Conservation (phyloP, 1,140 invertebrate species). For the Rhysida immarginata region DNA sequence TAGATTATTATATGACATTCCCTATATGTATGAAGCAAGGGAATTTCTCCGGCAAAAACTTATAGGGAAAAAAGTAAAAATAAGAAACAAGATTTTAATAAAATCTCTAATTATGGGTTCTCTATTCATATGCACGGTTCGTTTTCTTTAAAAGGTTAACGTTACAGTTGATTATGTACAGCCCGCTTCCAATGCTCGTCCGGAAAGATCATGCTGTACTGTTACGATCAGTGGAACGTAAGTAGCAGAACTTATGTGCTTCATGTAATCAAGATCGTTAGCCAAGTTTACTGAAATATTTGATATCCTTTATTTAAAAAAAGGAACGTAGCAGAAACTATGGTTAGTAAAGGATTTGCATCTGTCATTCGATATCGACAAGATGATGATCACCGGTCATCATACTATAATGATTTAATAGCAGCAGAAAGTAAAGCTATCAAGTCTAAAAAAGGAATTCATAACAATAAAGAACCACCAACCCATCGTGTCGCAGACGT, state of each 20-base stretch:
- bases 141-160: no score
- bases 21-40: conserved; percentile 94
- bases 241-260: conserved; percentile 27
- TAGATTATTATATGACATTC: conserved; percentile 87
- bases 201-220: conserved; percentile 91
- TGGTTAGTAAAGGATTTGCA: conserved; percentile 82
- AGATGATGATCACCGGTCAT: conserved; percentile 90
- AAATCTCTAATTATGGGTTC: no score
- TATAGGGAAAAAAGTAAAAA: conserved; percentile 78
- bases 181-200: conserved; percentile 76
- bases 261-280: not conserved
- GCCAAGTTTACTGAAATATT: not conserved
- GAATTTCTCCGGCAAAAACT: conserved; percentile 93
- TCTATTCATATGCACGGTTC: no score
- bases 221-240: conserved; percentile 65
- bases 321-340: conserved; percentile 76
- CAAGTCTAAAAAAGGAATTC: conserved; percentile 66
- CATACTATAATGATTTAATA: conserved; percentile 82
- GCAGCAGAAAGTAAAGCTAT: conserved; percentile 83
- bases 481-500: conserved; percentile 74
- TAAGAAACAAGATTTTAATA: no score
- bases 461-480: conserved; percentile 70
- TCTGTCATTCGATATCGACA: conserved; percentile 82
- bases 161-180: conserved; percentile 93
- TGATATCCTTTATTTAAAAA: conserved; percentile 6